Evolutionary conservation across 2,113 vertebrate genomes (phyloP), one percentile per base, ranked within the genome.

Genomic region (Grallaria varia): DNA sequence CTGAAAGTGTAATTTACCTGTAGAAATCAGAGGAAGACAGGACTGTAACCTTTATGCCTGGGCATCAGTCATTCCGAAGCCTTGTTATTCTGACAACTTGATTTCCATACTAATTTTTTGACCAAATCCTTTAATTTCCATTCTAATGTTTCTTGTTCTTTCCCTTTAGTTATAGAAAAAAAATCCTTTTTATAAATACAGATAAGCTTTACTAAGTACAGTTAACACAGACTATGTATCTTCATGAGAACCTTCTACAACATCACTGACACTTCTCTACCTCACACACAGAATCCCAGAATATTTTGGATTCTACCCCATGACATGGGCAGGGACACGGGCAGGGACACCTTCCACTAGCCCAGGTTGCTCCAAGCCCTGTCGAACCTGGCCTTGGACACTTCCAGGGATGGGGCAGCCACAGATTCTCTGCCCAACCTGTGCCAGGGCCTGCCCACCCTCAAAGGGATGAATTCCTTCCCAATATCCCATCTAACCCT

Each of bases 181-280:
- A 77, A 35, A 12, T 30, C 7, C 23, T 44, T 78, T 66, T 28
- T 12, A n/a, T 5, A 84, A 62, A 20, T 12, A 35, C 40, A 58
- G 50, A 28, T 45, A 60, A 66, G 23, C n/a, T 39, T 47, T 31
- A 39, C 13, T 42, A 85, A 49, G 40, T 8, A 27, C 21, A 58
- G 44, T 24, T 75, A 81, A 58, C 12, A 58, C 6, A 80, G 31
- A 72, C 21, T 4, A 18, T 0, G 0, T 8, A 19, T 33, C 23
- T 62, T 42, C n/a, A 62, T 27, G 23, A 62, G 49, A 6, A 33
- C 13, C 12, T 60, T 39, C 45, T 53, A 8, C 27, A 95, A 20
- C 23, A 64, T 35, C 40, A 56, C 31, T 53, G 82, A 59, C 58
- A 9, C 16, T 53, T 68, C 59, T 25, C 52, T 55, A 2, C 50